Evolutionary conservation across 1,140 invertebrate species (phyloP).

Genomic region (Micrasema longulum): DNA sequence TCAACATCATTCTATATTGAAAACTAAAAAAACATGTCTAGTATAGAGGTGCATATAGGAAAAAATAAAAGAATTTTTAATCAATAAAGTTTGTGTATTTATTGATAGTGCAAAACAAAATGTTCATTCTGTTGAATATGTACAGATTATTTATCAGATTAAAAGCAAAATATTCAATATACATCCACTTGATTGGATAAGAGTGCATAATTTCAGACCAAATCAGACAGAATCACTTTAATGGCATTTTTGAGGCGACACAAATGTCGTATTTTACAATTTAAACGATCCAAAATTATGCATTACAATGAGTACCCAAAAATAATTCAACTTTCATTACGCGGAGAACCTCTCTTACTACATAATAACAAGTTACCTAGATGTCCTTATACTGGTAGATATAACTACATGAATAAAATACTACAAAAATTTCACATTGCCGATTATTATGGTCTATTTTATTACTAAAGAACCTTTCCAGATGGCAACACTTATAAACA

Average conservation of each 20-base stretch:
- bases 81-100: constrained; percentile 55
- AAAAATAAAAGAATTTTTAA: constrained; percentile 45
- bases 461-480: constrained; percentile 32
- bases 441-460: constrained; percentile 34
- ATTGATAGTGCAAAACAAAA: constrained; percentile 55
- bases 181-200: constrained; percentile 43
- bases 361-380: constrained; percentile 34
- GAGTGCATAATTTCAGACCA: constrained; percentile 24
- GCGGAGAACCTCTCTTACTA: constrained; percentile 19
- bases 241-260: background rate
- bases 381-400: constrained; percentile 21
- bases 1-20: too few species aligned
- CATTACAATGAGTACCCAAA: constrained; percentile 24
- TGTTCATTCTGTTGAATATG: constrained; percentile 52
- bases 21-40: too few species aligned
- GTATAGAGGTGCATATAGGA: too few species aligned
- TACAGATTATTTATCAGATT: constrained; percentile 38
- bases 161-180: constrained; percentile 39
- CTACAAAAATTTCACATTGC: constrained; percentile 36
- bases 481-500: constrained; percentile 35
- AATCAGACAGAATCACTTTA: background rate
- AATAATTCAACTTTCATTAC: constrained; percentile 21
- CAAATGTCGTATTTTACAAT: constrained; percentile 1
- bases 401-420: constrained; percentile 35
- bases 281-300: constrained; percentile 19